Conservation (phyloP, 1,140 invertebrate species). For the Tribolium madens region DNA sequence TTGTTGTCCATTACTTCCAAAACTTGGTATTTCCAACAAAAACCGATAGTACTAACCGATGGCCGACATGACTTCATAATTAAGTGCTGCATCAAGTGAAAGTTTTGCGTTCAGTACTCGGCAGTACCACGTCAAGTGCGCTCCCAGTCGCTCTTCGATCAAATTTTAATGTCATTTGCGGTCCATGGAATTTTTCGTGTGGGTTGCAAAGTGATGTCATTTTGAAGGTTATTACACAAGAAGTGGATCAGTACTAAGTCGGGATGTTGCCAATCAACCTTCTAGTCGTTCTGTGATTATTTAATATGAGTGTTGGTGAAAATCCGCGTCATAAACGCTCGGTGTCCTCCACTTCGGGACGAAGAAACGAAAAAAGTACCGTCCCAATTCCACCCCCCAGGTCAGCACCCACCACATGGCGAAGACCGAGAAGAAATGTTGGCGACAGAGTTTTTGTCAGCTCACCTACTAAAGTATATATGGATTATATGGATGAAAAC, state of each 20-base stretch:
- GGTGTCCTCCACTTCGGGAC: conserved; percentile 42
- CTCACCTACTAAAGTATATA: conserved; percentile 58
- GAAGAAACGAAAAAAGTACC: conserved; percentile 17
- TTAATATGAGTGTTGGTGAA: conserved; percentile 38
- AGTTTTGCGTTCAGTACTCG: conserved; percentile 20
- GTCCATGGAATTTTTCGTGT: conserved; percentile 21
- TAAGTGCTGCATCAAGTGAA: conserved; percentile 53
- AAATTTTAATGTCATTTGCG: neutral
- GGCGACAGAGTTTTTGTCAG: conserved; percentile 61
- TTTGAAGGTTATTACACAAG: conserved; percentile 19
- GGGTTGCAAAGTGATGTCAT: conserved; percentile 15
- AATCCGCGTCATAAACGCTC: conserved; percentile 50
- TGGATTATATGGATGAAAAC: conserved; percentile 50
- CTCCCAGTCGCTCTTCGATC: neutral
- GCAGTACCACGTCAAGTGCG: conserved; percentile 1
- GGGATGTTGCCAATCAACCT: conserved; percentile 22
- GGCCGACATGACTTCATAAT: conserved; percentile 22
- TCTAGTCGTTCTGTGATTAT: conserved; percentile 1
- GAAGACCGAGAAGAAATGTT: conserved; percentile 57
- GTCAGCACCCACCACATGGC: conserved; percentile 56
- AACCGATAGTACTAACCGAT: neutral
- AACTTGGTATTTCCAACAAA: neutral
- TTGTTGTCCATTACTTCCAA: neutral
- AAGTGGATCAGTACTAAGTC: conserved; percentile 14
- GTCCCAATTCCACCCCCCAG: conserved; percentile 57